These are phyloP conservation scores for Taxidea taxus DNA, from an alignment of 2,113 vertebrate species.

Conservation along the genomic window DNA sequence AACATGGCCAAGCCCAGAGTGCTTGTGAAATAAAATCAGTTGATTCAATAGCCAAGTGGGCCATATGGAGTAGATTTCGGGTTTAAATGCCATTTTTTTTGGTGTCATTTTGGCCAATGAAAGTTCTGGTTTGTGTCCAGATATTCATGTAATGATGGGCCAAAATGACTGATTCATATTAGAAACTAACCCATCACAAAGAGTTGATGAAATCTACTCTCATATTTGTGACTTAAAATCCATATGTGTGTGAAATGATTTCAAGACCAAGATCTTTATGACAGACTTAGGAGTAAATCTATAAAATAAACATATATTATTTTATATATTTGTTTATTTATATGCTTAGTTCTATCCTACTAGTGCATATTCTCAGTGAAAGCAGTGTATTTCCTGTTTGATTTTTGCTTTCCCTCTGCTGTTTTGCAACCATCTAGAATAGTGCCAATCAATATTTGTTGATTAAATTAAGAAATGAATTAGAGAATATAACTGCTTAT, in stretches of 20 bases:
- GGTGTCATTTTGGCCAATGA: background rate
- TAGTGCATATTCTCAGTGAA: background rate
- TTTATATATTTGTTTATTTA: background rate
- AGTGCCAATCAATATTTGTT: background rate
- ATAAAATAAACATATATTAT: background rate
- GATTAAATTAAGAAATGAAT: background rate
- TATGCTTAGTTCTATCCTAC: background rate
- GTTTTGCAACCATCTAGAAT: background rate
- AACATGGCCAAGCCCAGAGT: background rate
- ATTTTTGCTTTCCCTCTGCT: background rate
- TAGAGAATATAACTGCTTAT: background rate
- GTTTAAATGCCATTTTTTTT: background rate
- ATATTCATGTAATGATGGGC: background rate
- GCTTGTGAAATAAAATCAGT: background rate
- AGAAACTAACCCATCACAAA: background rate
- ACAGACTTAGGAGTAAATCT: background rate
- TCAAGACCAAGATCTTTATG: background rate
- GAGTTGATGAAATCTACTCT: slow-evolving; percentile 13
- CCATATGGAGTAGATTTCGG: background rate
- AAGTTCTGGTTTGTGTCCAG: background rate
- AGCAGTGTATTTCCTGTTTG: background rate
- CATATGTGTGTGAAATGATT: background rate
- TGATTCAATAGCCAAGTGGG: background rate
- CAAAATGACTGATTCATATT: slow-evolving; percentile 1
- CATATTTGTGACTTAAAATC: background rate